phyloP scores from a whole-genome alignment of 2,797 vertebrate species.

The Gastrophryne carolinensis region DNA sequence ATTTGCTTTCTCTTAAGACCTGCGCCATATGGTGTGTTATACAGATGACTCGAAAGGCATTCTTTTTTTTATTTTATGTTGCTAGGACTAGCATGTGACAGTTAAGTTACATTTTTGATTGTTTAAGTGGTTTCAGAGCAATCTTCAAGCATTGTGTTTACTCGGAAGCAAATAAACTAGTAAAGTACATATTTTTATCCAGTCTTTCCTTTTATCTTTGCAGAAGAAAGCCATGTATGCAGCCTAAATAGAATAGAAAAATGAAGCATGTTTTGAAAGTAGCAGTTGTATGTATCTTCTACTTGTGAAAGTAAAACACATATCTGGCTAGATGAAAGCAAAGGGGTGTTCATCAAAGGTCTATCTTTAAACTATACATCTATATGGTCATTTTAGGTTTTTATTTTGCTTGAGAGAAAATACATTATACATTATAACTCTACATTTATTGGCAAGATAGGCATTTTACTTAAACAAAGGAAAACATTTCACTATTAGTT shows the following conservation, averaged over 20 bases:
- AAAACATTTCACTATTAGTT: too few species aligned
- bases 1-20: slow-evolving; percentile 38
- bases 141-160: slow-evolving; percentile 48
- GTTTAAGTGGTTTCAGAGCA: slow-evolving; percentile 50
- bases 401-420: not conserved
- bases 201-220: slow-evolving; percentile 47
- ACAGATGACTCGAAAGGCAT: slow-evolving; percentile 23
- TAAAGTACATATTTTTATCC: slow-evolving; percentile 51
- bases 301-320: slow-evolving; percentile 37
- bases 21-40: slow-evolving; percentile 30
- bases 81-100: slow-evolving; percentile 45
- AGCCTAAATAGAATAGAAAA: slow-evolving; percentile 35
- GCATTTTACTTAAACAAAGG: not conserved
- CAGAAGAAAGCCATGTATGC: slow-evolving; percentile 44
- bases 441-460: not conserved
- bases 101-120: slow-evolving; percentile 52
- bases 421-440: too few species aligned
- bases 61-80: slow-evolving; percentile 39
- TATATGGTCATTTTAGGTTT: slow-evolving; percentile 10
- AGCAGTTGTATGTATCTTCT: slow-evolving; percentile 44
- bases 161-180: slow-evolving; percentile 49
- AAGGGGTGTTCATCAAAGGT: slow-evolving; percentile 42
- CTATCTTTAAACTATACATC: not conserved
- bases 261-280: slow-evolving; percentile 39
- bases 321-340: slow-evolving; percentile 44